Base-by-base conservation (phyloP, 2,797 vertebrate genomes). In the Ceryle rudis region DNA sequence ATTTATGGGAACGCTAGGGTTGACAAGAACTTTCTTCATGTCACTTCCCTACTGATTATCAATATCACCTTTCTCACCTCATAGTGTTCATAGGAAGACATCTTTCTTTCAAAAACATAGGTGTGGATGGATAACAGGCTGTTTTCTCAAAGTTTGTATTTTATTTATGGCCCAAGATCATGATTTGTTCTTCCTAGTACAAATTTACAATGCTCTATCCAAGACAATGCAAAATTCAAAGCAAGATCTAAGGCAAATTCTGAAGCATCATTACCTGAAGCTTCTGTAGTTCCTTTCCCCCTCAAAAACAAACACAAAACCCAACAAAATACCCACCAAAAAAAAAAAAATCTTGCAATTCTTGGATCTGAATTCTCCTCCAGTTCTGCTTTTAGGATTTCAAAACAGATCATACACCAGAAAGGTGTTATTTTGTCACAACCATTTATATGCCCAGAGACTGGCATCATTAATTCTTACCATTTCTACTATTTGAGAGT, bases 1-100 rank as follows among this genome's bases (percentile, higher is more conserved):
- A 98, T 98, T 98, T 98, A 98, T 98, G 97, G 93, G 97, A 96
- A 82, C 82, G 57, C 87, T 89, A 81, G 60, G 92, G 75, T 58
- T 97, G 96, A 97, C 96, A 94, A 94, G 96, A 90, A 61, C 79
- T 92, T 97, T 90, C 86, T 90, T 94, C 35, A 0, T 73, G 94
- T 86, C 58, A 7, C 92, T 97, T 97, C 89, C 86, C 89, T 69
- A 93, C 83, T 58, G 77, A 86, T 95, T 90, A 96, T 96, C 97
- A 96, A n/a, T 92, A 95, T 96, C 96, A 93, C 95, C 95, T 95
- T 97, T 96, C 96, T 87, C 85, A 92, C 87, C 93, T 90, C 69
- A 29, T 23, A 55, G 65, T 81, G 71, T 47, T 93, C 95, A 86
- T 23, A 94, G 84, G 57, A 95, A 57, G 55, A 95, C 60, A 69